Base-by-base conservation (phyloP, 2,888 invertebrate genomes). In the Zaprionus obscuricornis region DNA sequence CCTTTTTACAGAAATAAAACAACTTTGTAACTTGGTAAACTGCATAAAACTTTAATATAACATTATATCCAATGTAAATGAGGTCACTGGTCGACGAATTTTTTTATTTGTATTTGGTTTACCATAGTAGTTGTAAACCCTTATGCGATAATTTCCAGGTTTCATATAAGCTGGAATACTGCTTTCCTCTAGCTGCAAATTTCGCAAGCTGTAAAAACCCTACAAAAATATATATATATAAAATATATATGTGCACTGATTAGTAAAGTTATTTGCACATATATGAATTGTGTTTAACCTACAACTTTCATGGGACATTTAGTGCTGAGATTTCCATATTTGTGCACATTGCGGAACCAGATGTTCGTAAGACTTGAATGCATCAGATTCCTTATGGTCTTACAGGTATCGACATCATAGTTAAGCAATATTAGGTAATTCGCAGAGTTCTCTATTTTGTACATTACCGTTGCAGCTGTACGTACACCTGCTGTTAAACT, bases 341-440 rank as follows among this genome's bases (percentile, higher is more conserved):
- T 84, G 13, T 46, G 49, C 10, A 84, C 26, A 7, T 74, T 74
- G 6, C 62, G 33, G 11, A 84, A 34, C 74, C 84, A 74, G 20
- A 57, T 10, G 24, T 13, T 55, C 18, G 57, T 47, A 22, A 84
- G 22, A 3, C 46, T 49, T 7, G 33, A 6, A 6, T 47, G 37
- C 10, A 36, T n/a, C 2, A 71, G 16, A 1, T 47, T 34, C 16
- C 27, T 72, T 1, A 79, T 6, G 0, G 57, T 52, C 7, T 43
- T 52, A 8, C 84, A 74, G n/a, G 43, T 45, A 46, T 74, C 62
- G 4, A 74, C 16, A 27, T 84, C 81, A 29, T 79, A 74, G 67
- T 51, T 75, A 1, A 74, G 43, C 2, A 74, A 24, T 0, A 52
- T 84, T 7, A 47, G 39, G 10, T 62, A 79, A 11, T 73, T 55